A percentile compares a stretch with the other conserved stretches of the same genome.
Evolutionary conservation across 2,113 vertebrate genomes (phyloP).

Genomic region (Catharus minimus): DNA sequence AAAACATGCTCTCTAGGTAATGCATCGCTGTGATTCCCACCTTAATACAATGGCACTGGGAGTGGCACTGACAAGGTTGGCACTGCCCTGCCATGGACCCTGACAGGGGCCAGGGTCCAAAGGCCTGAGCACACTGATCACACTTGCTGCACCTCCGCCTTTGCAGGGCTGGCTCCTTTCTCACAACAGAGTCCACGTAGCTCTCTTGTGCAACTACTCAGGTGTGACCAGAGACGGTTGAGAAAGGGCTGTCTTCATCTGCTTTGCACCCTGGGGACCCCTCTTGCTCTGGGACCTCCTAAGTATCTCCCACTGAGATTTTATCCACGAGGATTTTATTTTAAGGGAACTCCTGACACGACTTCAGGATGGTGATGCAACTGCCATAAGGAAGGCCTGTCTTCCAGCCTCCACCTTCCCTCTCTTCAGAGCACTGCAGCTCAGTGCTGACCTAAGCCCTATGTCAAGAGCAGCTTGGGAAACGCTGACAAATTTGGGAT

Average conservation of each 20-base stretch:
- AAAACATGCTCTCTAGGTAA: fast-evolving
- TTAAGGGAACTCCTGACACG: neutral
- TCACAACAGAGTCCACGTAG: fast-evolving
- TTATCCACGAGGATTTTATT: neutral
- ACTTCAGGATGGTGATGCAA: neutral
- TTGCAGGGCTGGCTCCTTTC: neutral
- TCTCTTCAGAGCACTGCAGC: neutral
- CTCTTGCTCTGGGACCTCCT: neutral
- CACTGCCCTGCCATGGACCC: fast-evolving
- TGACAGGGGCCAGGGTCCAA: neutral
- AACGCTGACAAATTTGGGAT: neutral
- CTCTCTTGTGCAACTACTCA: neutral
- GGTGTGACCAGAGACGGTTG: neutral
- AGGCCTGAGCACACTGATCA: fast-evolving
- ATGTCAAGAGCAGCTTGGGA: neutral
- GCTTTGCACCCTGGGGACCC: neutral
- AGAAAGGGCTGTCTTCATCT: neutral
- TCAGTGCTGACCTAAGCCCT: neutral
- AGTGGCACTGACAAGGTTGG: fast-evolving
- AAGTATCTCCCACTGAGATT: neutral
- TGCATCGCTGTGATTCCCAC: fast-evolving
- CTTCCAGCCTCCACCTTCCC: neutral
- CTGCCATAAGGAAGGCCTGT: fast-evolving
- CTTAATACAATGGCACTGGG: fast-evolving
- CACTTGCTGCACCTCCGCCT: fast-evolving